phyloP scores from a whole-genome alignment of 2,113 vertebrate species.

The Mustela lutreola region DNA sequence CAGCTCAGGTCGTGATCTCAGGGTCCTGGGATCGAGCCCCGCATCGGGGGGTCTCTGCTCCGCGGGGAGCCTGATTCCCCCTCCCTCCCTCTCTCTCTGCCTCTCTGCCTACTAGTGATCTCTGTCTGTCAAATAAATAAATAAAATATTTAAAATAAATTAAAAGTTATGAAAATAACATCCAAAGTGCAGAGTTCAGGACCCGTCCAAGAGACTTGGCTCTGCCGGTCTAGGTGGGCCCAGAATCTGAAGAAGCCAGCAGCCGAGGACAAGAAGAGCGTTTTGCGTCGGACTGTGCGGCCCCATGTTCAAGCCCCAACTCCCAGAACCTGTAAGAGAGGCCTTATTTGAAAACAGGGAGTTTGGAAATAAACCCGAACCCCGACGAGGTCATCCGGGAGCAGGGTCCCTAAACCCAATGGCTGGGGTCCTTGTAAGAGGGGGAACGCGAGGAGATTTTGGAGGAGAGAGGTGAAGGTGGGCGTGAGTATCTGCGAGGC shows the following conservation, averaged over 20 bases:
- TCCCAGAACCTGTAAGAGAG: not conserved
- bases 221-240: not conserved
- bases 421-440: not conserved
- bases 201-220: not conserved
- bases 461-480: too few relatives aligned
- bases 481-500: fast-evolving
- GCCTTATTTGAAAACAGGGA: not conserved
- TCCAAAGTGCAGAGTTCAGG: not conserved
- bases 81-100: too few relatives aligned
- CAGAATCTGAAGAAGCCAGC: not conserved
- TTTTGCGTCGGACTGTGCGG: fast-evolving
- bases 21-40: too few relatives aligned
- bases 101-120: too few relatives aligned
- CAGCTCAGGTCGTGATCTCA: too few relatives aligned
- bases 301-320: not conserved
- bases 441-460: not conserved
- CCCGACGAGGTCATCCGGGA: not conserved
- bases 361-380: not conserved
- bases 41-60: too few relatives aligned
- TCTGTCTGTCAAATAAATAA: too few relatives aligned
- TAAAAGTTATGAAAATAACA: not conserved
- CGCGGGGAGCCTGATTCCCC: too few relatives aligned
- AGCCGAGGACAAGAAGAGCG: not conserved
- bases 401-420: not conserved
- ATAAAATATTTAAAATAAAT: not conserved